Evolutionary conservation across 2,797 vertebrate species (phyloP).

Genomic region (Xenopus petersii): DNA sequence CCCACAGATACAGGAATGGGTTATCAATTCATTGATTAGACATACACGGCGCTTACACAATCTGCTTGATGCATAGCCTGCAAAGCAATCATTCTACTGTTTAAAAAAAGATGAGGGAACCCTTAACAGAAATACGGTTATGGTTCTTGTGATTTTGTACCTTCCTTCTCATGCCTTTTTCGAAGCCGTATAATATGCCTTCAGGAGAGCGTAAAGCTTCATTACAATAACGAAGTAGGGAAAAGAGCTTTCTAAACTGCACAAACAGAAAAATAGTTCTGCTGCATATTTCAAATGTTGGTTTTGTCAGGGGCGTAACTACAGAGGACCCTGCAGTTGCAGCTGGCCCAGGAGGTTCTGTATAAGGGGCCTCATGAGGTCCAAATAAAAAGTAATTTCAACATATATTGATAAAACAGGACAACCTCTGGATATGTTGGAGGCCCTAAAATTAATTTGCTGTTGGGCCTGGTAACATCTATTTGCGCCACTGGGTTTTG

Average conservation of each 20-base stretch:
- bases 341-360: too few relatives aligned
- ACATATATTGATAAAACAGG: too few relatives aligned
- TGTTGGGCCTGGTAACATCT: too few relatives aligned
- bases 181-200: neutral
- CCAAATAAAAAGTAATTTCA: too few relatives aligned
- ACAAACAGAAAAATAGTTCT: too few relatives aligned
- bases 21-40: conserved; percentile 14
- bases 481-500: too few relatives aligned
- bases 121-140: neutral
- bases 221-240: neutral
- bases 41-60: neutral
- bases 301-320: neutral
- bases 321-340: too few relatives aligned
- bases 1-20: conserved; percentile 24
- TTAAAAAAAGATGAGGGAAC: neutral
- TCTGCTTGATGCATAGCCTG: neutral
- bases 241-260: too few relatives aligned
- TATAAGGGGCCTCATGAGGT: too few relatives aligned
- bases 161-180: neutral
- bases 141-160: neutral
- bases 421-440: too few relatives aligned
- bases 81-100: neutral
- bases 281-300: too few relatives aligned
- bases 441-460: too few relatives aligned
- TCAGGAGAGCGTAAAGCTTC: neutral